Percentiles rank a stretch among this genome's conserved stretches.
These are phyloP conservation scores for Linepithema humile DNA, from an alignment of 1,140 invertebrate species.

Conservation along the genomic window DNA sequence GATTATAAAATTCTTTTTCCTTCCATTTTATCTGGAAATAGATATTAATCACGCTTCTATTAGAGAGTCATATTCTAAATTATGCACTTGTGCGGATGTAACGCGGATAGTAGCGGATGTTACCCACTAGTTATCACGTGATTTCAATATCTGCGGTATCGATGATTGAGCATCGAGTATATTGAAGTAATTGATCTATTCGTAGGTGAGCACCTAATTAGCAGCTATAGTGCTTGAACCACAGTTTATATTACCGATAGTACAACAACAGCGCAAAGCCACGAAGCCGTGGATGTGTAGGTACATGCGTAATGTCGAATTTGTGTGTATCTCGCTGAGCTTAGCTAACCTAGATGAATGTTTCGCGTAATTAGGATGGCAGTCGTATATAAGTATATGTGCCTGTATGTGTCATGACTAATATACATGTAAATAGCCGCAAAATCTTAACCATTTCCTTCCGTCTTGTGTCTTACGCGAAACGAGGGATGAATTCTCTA, in stretches of 20 bases:
- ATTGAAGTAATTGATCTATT: constrained; percentile 37
- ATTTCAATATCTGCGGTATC: constrained; percentile 1
- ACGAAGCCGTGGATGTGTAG: not conserved
- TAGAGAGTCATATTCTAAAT: not conserved
- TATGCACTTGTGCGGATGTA: not conserved
- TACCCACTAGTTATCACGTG: not conserved
- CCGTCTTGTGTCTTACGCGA: not conserved
- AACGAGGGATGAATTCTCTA: not conserved
- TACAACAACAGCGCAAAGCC: not conserved
- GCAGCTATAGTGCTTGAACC: constrained; percentile 36
- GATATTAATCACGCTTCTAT: too few species aligned
- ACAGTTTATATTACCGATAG: constrained; percentile 25
- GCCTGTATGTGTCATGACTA: constrained; percentile 33
- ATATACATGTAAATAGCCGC: constrained; percentile 44
- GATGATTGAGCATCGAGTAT: not conserved
- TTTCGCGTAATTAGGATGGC: constrained; percentile 44
- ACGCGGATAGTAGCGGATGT: too few species aligned
- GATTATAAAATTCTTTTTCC: too few species aligned
- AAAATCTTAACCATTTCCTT: constrained; percentile 2
- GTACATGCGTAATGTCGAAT: not conserved
- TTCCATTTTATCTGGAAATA: too few species aligned
- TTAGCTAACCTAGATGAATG: constrained; percentile 31
- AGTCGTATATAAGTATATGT: not conserved
- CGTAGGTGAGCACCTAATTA: constrained; percentile 10
- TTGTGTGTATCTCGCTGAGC: not conserved